A percentile compares a stretch with the other conserved stretches of the same genome.
phyloP scores from a whole-genome alignment of 2,888 invertebrate genomes.

The Tetranychus piercei region DNA sequence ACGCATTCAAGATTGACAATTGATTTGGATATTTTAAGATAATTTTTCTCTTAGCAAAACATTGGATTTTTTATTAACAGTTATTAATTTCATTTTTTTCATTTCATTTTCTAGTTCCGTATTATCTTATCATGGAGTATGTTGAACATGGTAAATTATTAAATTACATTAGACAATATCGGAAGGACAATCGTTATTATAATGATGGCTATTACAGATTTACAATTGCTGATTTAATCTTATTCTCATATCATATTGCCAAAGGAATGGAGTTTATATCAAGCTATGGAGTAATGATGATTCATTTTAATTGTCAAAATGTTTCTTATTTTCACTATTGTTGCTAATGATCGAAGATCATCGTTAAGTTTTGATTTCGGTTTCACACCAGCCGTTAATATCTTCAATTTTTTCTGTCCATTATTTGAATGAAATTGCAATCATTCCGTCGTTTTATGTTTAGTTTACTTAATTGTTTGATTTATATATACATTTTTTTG shows the following conservation, averaged over 20 bases:
- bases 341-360: neutral
- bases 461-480: too few species aligned
- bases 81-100: neutral
- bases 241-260: constrained; percentile 76
- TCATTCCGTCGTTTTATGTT: too few species aligned
- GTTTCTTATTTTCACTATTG: neutral
- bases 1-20: neutral
- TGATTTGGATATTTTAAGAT: neutral
- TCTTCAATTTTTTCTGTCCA: too few species aligned
- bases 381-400: too few species aligned
- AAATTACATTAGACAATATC: constrained; percentile 61
- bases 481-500: too few species aligned
- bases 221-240: constrained; percentile 47
- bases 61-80: neutral
- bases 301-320: constrained; percentile 30
- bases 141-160: constrained; percentile 72
- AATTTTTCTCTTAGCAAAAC: neutral
- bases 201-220: constrained; percentile 46
- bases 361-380: too few species aligned
- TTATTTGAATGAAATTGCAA: too few species aligned
- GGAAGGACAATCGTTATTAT: constrained; percentile 56
- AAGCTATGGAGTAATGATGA: constrained; percentile 48
- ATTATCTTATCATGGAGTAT: constrained; percentile 79
- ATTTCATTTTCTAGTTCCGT: constrained; percentile 44
- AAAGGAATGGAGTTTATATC: constrained; percentile 72